Evolutionary conservation across 2,888 invertebrate genomes (phyloP).

Genomic region (Eupithecia insigniata): DNA sequence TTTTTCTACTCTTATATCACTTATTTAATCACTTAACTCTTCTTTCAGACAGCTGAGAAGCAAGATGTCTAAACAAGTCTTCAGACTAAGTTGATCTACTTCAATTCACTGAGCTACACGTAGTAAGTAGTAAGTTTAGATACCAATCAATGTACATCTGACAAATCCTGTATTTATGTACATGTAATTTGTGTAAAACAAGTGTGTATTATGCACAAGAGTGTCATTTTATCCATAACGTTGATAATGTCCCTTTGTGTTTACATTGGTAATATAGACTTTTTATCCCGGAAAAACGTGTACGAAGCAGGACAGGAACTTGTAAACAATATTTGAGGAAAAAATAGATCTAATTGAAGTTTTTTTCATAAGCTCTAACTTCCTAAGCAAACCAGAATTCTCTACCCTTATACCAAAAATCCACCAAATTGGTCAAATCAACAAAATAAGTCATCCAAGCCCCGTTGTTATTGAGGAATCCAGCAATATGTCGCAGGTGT

Average conservation of each 20-base stretch:
- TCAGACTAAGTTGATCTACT: background rate
- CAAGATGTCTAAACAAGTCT: background rate
- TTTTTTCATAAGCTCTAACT: background rate
- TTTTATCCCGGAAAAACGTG: no score
- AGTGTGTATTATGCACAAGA: no score
- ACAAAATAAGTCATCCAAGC: slow-evolving; percentile 26
- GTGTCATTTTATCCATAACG: no score
- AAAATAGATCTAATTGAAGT: no score
- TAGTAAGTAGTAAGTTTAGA: no score
- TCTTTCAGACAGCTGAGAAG: background rate
- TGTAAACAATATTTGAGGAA: no score
- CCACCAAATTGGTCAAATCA: slow-evolving; percentile 17
- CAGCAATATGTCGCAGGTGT: slow-evolving; percentile 32
- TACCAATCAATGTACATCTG: no score
- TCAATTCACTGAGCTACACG: background rate
- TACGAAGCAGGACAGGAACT: no score
- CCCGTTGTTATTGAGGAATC: slow-evolving; percentile 34
- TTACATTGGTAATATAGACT: no score
- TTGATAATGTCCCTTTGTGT: no score
- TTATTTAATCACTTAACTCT: background rate
- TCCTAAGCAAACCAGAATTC: background rate
- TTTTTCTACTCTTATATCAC: background rate
- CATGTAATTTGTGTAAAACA: no score
- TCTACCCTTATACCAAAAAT: background rate
- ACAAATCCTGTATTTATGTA: no score